These are phyloP conservation scores for Alloscopus bannaensis DNA, from an alignment of 2,888 invertebrate species.

Conservation along the genomic window DNA sequence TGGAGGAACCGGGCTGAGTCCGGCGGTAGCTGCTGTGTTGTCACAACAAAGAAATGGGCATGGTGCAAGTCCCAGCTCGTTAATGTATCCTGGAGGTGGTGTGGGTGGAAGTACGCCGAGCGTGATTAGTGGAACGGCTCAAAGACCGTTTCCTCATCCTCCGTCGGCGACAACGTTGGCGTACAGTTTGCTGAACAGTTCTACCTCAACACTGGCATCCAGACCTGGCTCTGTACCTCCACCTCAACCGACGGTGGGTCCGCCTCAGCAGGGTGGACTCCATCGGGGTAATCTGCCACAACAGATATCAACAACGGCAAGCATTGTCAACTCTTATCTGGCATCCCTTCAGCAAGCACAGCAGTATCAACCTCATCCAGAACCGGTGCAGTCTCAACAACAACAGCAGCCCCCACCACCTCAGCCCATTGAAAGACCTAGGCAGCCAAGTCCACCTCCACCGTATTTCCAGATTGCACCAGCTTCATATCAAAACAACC, in stretches of 20 bases:
- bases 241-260: neutral
- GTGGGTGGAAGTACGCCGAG: conserved; percentile 18
- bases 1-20: conserved; percentile 7
- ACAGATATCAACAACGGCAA: conserved; percentile 40
- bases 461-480: conserved; percentile 44
- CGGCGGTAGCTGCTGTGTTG: conserved; percentile 27
- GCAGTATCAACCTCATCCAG: neutral
- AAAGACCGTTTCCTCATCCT: neutral
- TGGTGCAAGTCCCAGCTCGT: neutral
- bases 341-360: conserved; percentile 36
- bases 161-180: conserved; percentile 14
- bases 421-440: neutral
- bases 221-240: conserved; percentile 5
- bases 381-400: neutral
- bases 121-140: conserved; percentile 20
- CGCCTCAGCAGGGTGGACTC: neutral
- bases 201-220: conserved; percentile 41
- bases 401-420: neutral
- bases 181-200: conserved; percentile 46
- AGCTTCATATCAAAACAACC: conserved; percentile 40
- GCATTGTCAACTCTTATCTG: conserved; percentile 48
- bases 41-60: conserved; percentile 37
- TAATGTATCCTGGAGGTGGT: conserved; percentile 3
- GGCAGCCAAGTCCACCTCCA: conserved; percentile 42
- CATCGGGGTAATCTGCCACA: conserved; percentile 48